phyloP scores from a whole-genome alignment of 2,797 vertebrate species.

The Argentina silus region DNA sequence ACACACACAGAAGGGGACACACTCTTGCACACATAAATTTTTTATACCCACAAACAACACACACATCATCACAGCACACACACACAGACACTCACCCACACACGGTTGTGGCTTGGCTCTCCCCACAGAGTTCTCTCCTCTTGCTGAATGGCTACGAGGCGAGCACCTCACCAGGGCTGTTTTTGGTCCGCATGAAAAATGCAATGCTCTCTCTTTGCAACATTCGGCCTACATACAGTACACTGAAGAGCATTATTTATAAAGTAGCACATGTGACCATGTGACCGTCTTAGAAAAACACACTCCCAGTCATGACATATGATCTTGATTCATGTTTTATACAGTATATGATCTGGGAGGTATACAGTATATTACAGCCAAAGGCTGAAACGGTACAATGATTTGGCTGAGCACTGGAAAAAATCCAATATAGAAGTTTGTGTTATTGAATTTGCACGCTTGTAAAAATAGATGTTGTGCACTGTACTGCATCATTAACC shows the following conservation, averaged over 20 bases:
- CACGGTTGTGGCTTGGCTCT: not conserved
- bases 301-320: not conserved
- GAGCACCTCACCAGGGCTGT: conserved; percentile 57
- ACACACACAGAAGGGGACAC: not conserved
- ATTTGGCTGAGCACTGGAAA: not conserved
- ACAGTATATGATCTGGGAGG: conserved; percentile 23
- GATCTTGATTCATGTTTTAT: conserved; percentile 24
- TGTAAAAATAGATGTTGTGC: not conserved
- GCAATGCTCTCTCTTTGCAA: conserved; percentile 66
- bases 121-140: conserved; percentile 50
- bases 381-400: not conserved
- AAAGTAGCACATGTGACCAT: not conserved
- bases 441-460: not conserved
- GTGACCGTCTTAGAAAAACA: not conserved
- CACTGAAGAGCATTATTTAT: not conserved
- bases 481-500: not conserved
- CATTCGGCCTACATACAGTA: conserved; percentile 72
- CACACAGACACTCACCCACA: not conserved
- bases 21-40: not conserved
- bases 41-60: not conserved
- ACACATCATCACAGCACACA: not conserved
- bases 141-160: conserved; percentile 56
- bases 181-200: conserved; percentile 76
- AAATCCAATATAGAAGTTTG: not conserved
- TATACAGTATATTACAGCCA: not conserved